Evolutionary conservation across 35 echinoderm and acorn worm species (phyloP).

Genomic region (Heliocidaris erythrogramma): DNA sequence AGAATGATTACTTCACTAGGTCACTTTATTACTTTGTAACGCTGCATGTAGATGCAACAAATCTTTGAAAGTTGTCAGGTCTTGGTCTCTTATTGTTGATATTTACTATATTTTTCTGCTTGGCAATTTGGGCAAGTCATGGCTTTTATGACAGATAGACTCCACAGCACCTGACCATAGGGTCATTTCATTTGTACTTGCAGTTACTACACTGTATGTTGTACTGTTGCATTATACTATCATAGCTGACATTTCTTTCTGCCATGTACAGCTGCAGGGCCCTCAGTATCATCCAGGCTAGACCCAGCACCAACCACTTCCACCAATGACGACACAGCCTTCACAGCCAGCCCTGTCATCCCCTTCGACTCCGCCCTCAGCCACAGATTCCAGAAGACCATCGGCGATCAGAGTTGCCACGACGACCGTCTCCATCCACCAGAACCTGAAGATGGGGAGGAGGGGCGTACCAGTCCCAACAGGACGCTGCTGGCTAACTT

Average conservation of each 20-base stretch:
- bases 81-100: no score
- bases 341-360: conserved; percentile 57
- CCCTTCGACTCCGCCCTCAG: conserved; percentile 42
- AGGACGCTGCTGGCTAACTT: conserved; percentile 60
- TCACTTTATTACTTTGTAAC: no score
- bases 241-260: no score
- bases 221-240: no score
- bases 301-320: neutral
- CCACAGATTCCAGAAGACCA: conserved; percentile 36
- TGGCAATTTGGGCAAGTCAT: neutral
- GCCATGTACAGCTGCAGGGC: neutral
- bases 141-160: no score
- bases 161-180: no score
- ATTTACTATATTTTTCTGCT: no score
- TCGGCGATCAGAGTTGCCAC: conserved; percentile 15
- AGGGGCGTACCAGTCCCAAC: conserved; percentile 29
- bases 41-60: no score
- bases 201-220: no score
- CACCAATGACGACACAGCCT: neutral
- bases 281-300: neutral
- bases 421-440: neutral
- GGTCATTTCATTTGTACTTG: no score
- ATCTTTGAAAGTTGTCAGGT: no score
- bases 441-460: neutral
- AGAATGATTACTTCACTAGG: no score